phyloP scores from a whole-genome alignment of 2,888 invertebrate species.

The Drosophila barbarae region DNA sequence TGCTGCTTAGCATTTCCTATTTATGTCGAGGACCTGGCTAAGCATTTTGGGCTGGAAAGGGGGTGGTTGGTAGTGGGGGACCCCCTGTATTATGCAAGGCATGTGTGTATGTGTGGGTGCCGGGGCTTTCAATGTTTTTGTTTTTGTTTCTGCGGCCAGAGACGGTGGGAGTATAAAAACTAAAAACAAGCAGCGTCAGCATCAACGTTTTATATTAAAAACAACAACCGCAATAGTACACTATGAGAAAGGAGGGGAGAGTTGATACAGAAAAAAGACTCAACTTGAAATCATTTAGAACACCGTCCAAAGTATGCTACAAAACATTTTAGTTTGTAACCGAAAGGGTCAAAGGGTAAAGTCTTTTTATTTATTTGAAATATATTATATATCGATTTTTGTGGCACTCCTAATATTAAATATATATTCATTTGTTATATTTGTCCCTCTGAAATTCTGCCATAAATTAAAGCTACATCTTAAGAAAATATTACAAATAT shows the following conservation, averaged over 20 bases:
- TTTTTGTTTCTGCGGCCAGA: constrained; percentile 39
- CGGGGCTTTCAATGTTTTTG: constrained; percentile 16
- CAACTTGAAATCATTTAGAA: not conserved
- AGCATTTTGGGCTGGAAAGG: constrained; percentile 43
- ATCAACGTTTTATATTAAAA: constrained; percentile 71
- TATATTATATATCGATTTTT: no score
- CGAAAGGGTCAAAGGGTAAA: no score
- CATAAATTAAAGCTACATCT: not conserved
- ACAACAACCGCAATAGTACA: constrained; percentile 42
- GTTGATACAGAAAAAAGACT: no score
- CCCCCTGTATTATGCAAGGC: constrained; percentile 39
- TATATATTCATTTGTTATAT: no score
- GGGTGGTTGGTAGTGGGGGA: not conserved
- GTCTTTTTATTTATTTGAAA: no score
- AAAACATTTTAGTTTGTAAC: no score
- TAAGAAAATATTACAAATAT: no score
- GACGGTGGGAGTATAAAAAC: constrained; percentile 61
- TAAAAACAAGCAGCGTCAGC: constrained; percentile 71
- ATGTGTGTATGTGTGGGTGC: constrained; percentile 18
- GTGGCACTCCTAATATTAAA: no score
- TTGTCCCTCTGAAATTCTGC: no score
- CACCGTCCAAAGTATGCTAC: not conserved
- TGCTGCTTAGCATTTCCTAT: constrained; percentile 59
- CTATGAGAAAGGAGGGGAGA: not conserved
- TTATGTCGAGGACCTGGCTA: constrained; percentile 42